Evolutionary conservation across 1,140 invertebrate genomes (phyloP), one percentile per base, ranked within the genome.

Genomic region (Chironomus tepperi): DNA sequence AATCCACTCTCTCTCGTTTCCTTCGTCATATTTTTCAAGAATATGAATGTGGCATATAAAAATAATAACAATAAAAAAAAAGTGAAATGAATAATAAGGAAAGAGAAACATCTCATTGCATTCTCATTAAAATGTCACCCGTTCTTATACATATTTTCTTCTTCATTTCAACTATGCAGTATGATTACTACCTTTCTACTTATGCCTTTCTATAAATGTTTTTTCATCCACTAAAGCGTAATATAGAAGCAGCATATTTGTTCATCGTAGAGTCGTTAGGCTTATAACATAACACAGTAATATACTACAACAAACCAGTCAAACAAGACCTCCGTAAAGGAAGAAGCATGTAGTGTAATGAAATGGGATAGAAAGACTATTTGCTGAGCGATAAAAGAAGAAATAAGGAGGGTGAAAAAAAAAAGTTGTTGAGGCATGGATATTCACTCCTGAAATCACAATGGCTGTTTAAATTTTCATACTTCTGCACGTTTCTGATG

Each of bases 401-500:
- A 34, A 34, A 5, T 34, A 34, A 34, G 24, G 24, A 34, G 24
- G 24, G 24, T 57, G 12, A 57, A 15, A 57, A 15, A n/a, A 57
- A 57, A n/a, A 57, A 57, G 47, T 57, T 57, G 47, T 57, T 57
- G 47, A 57, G 47, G 47, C 47, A 57, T 57, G 47, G 47, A 57
- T 57, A 57, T 57, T 57, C 47, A 57, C 47, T 57, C 47, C 47
- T 57, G 47, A 57, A 57, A 57, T 57, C 47, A 57, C 47, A 57
- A 57, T 57, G 47, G 47, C 47, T 57, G 47, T 57, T 57, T 57
- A 57, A 15, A 57, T 57, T 57, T 57, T n/a, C 47, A 57, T 57
- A 57, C 47, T 57, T 57, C 47, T 57, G 47, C 47, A 57, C 47
- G 47, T 57, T 57, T 57, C 12, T 57, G 47, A 57, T 57, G 47